Evolutionary conservation across 1,140 invertebrate species (phyloP).

Genomic region (Apocrypta bakeri): DNA sequence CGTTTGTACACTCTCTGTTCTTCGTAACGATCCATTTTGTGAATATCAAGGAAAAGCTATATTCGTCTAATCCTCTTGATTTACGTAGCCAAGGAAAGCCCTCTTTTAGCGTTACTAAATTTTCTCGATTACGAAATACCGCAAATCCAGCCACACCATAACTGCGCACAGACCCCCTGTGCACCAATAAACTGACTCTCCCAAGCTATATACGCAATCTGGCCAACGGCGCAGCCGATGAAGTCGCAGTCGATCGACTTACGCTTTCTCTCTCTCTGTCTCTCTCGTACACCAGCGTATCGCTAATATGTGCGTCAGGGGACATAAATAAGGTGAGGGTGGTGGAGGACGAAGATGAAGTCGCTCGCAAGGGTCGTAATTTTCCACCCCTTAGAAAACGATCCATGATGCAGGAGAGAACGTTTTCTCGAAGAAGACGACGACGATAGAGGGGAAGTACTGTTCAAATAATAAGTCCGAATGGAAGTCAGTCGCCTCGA

Average conservation of each 20-base stretch:
- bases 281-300: background rate
- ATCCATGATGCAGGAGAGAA: background rate
- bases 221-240: constrained; percentile 15
- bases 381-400: constrained; percentile 40
- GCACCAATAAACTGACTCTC: constrained; percentile 31
- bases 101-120: background rate
- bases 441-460: constrained; percentile 45
- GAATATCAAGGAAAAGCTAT: background rate
- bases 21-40: no score
- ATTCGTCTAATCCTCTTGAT: background rate
- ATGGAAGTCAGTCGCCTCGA: constrained; percentile 52
- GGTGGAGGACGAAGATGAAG: constrained; percentile 23
- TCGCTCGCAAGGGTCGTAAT: constrained; percentile 32
- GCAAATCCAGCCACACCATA: background rate
- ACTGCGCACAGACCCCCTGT: background rate
- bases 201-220: constrained; percentile 46
- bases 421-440: background rate
- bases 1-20: no score
- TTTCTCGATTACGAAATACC: constrained; percentile 8
- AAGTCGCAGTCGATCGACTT: constrained; percentile 21
- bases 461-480: constrained; percentile 70
- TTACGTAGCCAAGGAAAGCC: background rate
- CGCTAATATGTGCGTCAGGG: constrained; percentile 24
- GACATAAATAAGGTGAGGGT: constrained; percentile 34
- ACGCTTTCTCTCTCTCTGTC: constrained; percentile 7